Base-by-base conservation (phyloP, 2,797 vertebrate species). In the Eurystomus glaucurus region DNA sequence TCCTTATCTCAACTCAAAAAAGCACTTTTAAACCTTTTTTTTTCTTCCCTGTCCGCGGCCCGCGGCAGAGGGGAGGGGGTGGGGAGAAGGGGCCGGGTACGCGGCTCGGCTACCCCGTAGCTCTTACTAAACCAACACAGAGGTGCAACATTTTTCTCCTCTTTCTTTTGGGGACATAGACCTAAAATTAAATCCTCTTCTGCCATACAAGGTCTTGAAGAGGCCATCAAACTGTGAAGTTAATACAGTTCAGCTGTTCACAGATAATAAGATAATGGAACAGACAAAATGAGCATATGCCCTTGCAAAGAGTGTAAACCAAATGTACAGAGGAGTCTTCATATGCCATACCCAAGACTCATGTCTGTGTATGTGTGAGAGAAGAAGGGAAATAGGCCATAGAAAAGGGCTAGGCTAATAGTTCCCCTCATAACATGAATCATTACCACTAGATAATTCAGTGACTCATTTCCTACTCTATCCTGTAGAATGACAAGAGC, bases 311-410 rank as follows among this genome's bases (percentile, higher is more conserved):
- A 77, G 14, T 28, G 26, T 10, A 46, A 33, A 74, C 8, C 4
- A 84, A 75, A 58, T 23, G 12, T 39, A 23, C 10, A 64, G 28
- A 48, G 26, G 0, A 72, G 10, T 54, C 43, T 43, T 62, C 28
- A 15, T 12, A 10, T 35, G 26, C 8, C 23, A 22, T 51, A 29
- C 3, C 19, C 23, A 82, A 70, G 29, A 41, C 14, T 3, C 35
- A 6, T 4, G 4, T 31, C 2, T 6, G 22, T 16, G 37, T 23
- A 12, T 43, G 2, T 35, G 3, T 57, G 29, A 45, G 15, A 29
- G 15, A n/a, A 22, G 26, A 55, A 46, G 10, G 8, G 5, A 70
- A 66, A 60, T 1, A 48, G 8, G 11, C 12, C 23, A 48, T 55
- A 60, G 14, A 90, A 51, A 11, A 61, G 20, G 3, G 4, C 8